These are phyloP conservation scores for Acanthochromis polyacanthus DNA, from an alignment of 2,113 vertebrate species.

Conservation along the genomic window DNA sequence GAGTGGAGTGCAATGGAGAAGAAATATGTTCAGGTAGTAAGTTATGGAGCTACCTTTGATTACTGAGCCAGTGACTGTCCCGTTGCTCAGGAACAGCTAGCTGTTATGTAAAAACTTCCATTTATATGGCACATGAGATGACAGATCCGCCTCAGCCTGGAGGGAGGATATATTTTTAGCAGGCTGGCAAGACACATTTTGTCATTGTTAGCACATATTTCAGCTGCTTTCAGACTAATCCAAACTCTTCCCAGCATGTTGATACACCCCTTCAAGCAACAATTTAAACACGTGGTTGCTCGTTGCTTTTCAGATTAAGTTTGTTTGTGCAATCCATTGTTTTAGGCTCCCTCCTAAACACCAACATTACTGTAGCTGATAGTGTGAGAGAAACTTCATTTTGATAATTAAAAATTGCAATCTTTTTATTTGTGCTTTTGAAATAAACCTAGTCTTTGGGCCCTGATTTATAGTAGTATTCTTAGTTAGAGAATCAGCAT, in stretches of 20 bases:
- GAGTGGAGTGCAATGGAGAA: conserved; percentile 33
- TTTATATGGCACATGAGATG: conserved; percentile 46
- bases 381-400: no score
- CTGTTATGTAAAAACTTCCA: conserved; percentile 47
- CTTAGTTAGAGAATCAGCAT: no score
- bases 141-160: conserved; percentile 27
- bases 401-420: no score
- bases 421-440: no score
- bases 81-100: conserved; percentile 8
- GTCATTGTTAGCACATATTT: conserved; percentile 65
- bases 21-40: conserved; percentile 33
- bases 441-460: background rate
- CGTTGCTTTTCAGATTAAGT: conserved; percentile 28
- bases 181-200: conserved; percentile 47
- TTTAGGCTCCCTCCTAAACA: background rate
- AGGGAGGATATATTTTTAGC: conserved; percentile 59
- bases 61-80: conserved; percentile 5
- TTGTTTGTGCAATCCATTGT: conserved; percentile 51
- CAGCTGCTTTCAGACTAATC: conserved; percentile 63
- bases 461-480: no score
- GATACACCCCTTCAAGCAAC: conserved; percentile 47
- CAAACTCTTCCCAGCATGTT: conserved; percentile 52
- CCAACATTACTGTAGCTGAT: background rate
- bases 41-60: conserved; percentile 16
- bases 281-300: conserved; percentile 42